Conservation (phyloP, 2,113 vertebrate genomes). For the Lipotes vexillifer region DNA sequence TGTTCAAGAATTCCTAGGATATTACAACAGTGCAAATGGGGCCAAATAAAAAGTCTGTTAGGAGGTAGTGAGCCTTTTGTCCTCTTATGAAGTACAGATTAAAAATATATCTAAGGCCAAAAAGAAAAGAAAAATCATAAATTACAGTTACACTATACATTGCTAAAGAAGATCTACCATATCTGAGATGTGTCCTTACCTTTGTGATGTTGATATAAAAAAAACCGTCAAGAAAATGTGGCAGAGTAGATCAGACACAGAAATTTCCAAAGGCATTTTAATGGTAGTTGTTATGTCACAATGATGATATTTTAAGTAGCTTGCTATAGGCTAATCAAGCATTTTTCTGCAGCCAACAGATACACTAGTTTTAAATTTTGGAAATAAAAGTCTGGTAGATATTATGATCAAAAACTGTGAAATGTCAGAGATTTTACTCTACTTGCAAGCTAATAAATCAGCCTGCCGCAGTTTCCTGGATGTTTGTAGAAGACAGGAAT, state of each 20-base stretch:
- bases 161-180: not conserved
- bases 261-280: not conserved
- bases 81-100: not conserved
- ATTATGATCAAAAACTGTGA: not conserved
- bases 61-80: not conserved
- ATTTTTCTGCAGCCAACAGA: not conserved
- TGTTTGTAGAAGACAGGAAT: not conserved
- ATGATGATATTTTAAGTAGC: not conserved
- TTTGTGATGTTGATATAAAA: not conserved
- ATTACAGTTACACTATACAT: not conserved
- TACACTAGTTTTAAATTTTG: not conserved
- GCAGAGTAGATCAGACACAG: not conserved
- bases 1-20: not conserved
- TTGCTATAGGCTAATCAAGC: not conserved
- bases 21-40: not conserved
- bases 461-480: not conserved
- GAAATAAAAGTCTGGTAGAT: not conserved
- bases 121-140: not conserved
- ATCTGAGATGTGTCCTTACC: not conserved
- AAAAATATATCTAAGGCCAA: not conserved
- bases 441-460: not conserved
- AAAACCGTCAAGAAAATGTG: not conserved
- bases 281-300: not conserved
- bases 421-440: not conserved
- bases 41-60: not conserved